Base-by-base conservation (phyloP, 2,797 vertebrate genomes). In the Dendrocincla tyrannina region DNA sequence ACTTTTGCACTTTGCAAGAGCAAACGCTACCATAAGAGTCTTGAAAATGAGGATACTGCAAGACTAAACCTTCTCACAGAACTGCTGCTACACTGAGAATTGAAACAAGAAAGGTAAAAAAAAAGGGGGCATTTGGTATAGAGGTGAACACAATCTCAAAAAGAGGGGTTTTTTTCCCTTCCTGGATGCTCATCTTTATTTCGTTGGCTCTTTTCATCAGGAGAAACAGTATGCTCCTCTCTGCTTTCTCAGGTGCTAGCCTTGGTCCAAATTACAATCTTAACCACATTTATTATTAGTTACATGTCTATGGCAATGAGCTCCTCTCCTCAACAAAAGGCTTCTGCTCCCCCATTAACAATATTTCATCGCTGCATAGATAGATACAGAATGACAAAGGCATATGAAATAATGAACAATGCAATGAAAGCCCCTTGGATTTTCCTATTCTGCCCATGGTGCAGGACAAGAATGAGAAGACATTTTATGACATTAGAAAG, bases 401-500 rank as follows among this genome's bases (percentile, higher is more conserved):
- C 58, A 68, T 68, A 41, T 67, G 82, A 93, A 97, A 91, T 92
- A 96, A 95, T 76, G 88, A 96, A 96, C 84, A 77, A 63, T 2
- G 4, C 72, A 90, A 76, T 85, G 89, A 91, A 96, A 94, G 41
- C 37, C 80, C 60, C 50, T 92, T 95, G 94, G 86, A 86, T 22
- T 94, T 93, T 91, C 80, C 83, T 96, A 70, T 96, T 97, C 93
- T 93, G 66, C 44, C 79, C 35, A 52, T 41, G 83, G 62, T 8
- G 82, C 73, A 85, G 95, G 86, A 88, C 95, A 95, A 95, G 91
- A 97, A 97, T 86, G 66, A 94, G 82, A 64, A 94, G 67, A 94
- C 76, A 85, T 85, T 96, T 96, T 78, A 85, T 86, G 55, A 87
- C 94, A 97, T 97, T 95, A 96, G 96, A 97, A 98, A 96, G 91